These are phyloP conservation scores for Onychomys arenicola DNA, from an alignment of 2,797 vertebrate genomes.

Conservation along the genomic window DNA sequence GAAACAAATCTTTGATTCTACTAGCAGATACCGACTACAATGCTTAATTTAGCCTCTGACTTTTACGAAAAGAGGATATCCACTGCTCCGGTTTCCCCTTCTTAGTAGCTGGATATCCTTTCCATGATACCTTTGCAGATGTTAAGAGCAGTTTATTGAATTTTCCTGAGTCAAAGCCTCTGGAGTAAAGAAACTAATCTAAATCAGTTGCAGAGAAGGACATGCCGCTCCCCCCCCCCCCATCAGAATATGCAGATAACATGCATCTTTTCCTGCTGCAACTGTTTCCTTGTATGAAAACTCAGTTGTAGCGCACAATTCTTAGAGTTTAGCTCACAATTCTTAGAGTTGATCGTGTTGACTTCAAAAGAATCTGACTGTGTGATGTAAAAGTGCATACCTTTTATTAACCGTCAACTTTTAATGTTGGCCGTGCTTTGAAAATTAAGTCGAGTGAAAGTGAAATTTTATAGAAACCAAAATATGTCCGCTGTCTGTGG, in stretches of 20 bases:
- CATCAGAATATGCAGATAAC: conserved; percentile 31
- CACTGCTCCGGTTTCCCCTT: not conserved
- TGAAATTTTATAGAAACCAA: conserved; percentile 36
- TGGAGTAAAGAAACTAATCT: conserved; percentile 45
- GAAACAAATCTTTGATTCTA: conserved; percentile 14
- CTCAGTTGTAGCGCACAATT: conserved; percentile 59
- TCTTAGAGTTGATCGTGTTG: conserved; percentile 50
- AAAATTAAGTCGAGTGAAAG: conserved; percentile 49
- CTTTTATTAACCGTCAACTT: not conserved
- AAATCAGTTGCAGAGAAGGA: conserved; percentile 61
- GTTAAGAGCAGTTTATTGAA: conserved; percentile 60
- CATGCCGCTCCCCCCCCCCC: not conserved
- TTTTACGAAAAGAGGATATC: conserved; percentile 61
- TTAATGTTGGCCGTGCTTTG: conserved; percentile 67
- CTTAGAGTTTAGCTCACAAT: conserved; percentile 47
- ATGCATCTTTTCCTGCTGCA: conserved; percentile 87
- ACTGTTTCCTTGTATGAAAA: conserved; percentile 70
- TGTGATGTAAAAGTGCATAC: conserved; percentile 27
- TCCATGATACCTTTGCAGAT: conserved; percentile 29
- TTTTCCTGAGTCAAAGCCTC: conserved; percentile 63
- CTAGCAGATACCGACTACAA: conserved; percentile 17
- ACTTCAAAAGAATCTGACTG: conserved; percentile 61
- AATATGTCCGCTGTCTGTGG: conserved; percentile 3
- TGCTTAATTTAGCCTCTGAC: conserved; percentile 51
- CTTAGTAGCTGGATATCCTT: conserved; percentile 40